These are phyloP conservation scores for Corythornis vintsioides DNA, from an alignment of 2,113 vertebrate species.

Conservation along the genomic window DNA sequence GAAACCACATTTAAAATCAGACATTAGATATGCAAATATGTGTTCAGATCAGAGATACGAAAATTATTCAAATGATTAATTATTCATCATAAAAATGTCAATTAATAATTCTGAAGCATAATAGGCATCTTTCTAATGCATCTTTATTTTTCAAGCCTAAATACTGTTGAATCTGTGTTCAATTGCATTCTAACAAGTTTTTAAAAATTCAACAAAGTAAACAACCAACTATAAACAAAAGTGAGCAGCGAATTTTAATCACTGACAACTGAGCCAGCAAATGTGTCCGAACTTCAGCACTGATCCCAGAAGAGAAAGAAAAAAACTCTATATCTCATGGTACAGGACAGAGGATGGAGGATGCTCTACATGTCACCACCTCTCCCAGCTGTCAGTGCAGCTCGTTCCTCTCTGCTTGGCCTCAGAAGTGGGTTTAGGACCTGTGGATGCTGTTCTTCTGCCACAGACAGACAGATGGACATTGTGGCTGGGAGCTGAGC, in stretches of 20 bases:
- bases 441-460: background rate
- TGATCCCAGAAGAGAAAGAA: background rate
- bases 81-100: slow-evolving; percentile 95
- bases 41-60: slow-evolving; percentile 94
- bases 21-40: slow-evolving; percentile 97
- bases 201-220: slow-evolving; percentile 79
- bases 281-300: slow-evolving; percentile 10
- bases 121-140: slow-evolving; percentile 85
- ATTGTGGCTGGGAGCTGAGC: rapidly evolving
- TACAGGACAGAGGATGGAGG: background rate
- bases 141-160: slow-evolving; percentile 83
- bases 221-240: slow-evolving; percentile 74
- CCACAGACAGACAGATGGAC: background rate
- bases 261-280: slow-evolving; percentile 22
- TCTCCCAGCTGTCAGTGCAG: background rate
- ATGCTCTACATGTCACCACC: background rate
- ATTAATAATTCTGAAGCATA: slow-evolving; percentile 94
- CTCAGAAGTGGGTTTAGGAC: background rate
- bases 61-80: slow-evolving; percentile 99
- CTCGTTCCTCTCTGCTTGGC: background rate
- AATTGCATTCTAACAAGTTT: slow-evolving; percentile 77
- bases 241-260: slow-evolving; percentile 69
- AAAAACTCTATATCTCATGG: background rate
- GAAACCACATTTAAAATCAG: slow-evolving; percentile 83
- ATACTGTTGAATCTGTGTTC: slow-evolving; percentile 78